Base-by-base conservation (phyloP, 1,140 invertebrate species). In the Drosophila pectinifera region DNA sequence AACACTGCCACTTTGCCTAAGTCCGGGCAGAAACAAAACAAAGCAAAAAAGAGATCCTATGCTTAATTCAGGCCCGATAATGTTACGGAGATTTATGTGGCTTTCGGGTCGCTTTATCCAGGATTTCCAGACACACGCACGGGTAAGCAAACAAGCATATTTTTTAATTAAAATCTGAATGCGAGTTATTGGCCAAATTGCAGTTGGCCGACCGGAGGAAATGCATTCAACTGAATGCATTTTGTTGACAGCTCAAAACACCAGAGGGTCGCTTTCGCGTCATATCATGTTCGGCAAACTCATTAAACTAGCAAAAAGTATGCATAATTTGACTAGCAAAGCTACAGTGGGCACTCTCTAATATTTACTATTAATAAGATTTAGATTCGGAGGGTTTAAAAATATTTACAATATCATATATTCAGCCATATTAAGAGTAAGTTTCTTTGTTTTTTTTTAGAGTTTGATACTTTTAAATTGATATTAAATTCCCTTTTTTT, bases 101-200 rank as follows among this genome's bases (percentile, higher is more conserved):
- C 36, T 42, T 34, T n/a, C 22, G 34, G 10, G 11, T 43, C 31
- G 16, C 18, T 34, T 20, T 16, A 38, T 34, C 11, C 59, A 49
- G 64, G 43, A 64, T 41, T 74, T 61, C 41, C 42, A 56, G 26
- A 42, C 39, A 48, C 36, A 45, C 14, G 48, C 48, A 61, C 63
- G 38, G 28, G 8, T 34, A 22, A 41, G 38, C 42, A 73, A 42
- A 62, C 31, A 54, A 14, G 8, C 20, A 26, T 51, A 65, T 49
- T 64, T 68, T 68, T 68, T 51, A 65, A 65, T 65, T 65, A 65
- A 68, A 68, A 49, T n/a, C 59, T 5, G 34, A 68, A 34, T 42
- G 24, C n/a, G 34, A 41, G 18, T 20, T 36, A 68, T 51, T 68
- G 63, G 34, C 31, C 63, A 48, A 67, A 67, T 39, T 64, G 63